Base-by-base conservation (phyloP, 2,797 vertebrate species). In the Catostomus latipinnis region DNA sequence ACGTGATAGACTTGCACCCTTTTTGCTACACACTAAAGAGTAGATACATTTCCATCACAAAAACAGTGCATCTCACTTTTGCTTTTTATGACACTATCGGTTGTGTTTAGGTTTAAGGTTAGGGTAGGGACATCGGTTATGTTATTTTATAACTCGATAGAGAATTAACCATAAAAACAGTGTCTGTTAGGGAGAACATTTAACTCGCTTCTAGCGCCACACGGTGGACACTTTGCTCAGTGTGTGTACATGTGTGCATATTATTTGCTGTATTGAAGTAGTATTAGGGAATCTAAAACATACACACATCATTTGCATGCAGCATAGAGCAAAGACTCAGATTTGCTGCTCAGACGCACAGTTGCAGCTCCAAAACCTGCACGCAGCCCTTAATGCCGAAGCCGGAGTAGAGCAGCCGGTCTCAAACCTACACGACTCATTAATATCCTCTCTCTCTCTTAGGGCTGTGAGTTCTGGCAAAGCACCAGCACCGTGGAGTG, bases 171-270 rank as follows among this genome's bases (percentile, higher is more conserved):
- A 34, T 34, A 34, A 34, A 34, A 34, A 34, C 2, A n/a, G 16
- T 50, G 62, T 69, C 6, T 76, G 6, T 65, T 1, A 89, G 87
- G 89, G 94, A 34, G 34, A 34, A 34, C 34, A 34, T 34, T 34
- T 34, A 34, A 34, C 34, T 34, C 34, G 34, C 34, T 34, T 34
- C 34, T 34, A 34, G 34, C 4, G 3, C 34, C 34, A 34, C 34
- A 34, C 34, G 4, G 34, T 92, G 94, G 96, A 94, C 93, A 94
- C 90, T 82, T 84, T 90, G 90, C 88, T 92, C 93, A 93, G 87
- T 81, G 65, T 63, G 80, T 73, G 63, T 10, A 34, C 34, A 4
- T 34, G 34, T 4, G 13, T 13, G 65, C 48, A 45, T 70, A 48
- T 53, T 57, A 63, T 45, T 12, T 81, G 11, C 70, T 80, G 76